Conservation (phyloP, 2,113 vertebrate genomes). For the Dunckerocampus dactyliophorus region DNA sequence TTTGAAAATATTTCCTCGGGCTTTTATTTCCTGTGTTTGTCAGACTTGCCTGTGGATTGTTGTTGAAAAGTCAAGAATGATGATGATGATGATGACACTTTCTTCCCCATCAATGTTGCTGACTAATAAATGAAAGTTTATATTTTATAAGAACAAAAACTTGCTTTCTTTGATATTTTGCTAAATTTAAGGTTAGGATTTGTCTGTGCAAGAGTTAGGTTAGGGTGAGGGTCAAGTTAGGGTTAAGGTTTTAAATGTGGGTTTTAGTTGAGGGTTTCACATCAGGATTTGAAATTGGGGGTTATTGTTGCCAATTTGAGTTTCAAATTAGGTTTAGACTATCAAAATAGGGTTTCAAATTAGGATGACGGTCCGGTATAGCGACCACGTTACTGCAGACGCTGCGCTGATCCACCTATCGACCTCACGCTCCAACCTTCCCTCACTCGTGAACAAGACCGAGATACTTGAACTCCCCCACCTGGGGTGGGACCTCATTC, state of each 20-base stretch:
- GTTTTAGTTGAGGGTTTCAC: no score
- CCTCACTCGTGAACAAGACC: no score
- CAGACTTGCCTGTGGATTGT: conserved; percentile 51
- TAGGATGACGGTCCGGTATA: no score
- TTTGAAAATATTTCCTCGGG: conserved; percentile 31
- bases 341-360: background rate
- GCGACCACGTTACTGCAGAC: no score
- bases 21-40: conserved; percentile 50
- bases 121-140: conserved; percentile 82
- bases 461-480: no score
- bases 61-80: conserved; percentile 50
- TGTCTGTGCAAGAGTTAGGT: no score
- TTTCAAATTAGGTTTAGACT: background rate
- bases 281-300: no score
- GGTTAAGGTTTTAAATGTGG: background rate
- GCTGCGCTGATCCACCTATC: no score
- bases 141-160: conserved; percentile 78
- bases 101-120: conserved; percentile 74
- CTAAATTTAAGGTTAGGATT: no score
- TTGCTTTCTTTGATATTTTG: conserved; percentile 30
- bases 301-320: background rate
- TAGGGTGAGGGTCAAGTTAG: no score
- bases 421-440: no score
- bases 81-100: conserved; percentile 9
- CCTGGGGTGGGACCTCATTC: no score